phyloP scores from a whole-genome alignment of 2,888 invertebrate genomes.

The Platycheirus albimanus region DNA sequence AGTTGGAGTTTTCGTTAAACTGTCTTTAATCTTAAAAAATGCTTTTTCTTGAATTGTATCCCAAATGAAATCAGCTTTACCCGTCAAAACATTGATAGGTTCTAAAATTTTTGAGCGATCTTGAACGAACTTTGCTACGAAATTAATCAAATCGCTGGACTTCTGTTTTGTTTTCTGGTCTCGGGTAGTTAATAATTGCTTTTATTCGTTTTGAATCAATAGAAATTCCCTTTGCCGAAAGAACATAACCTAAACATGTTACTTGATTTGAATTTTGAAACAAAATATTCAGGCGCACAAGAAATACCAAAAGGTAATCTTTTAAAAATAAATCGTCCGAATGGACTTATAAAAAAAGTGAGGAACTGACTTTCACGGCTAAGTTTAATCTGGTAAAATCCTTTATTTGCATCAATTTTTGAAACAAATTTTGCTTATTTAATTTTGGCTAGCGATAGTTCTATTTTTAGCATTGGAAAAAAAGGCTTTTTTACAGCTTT shows the following conservation, averaged over 20 bases:
- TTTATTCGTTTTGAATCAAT: not conserved
- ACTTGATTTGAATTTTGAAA: not conserved
- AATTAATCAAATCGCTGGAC: not conserved
- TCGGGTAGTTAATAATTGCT: not conserved
- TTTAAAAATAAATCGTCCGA: conserved; percentile 4
- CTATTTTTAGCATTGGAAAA: not conserved
- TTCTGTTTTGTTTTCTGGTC: conserved; percentile 5
- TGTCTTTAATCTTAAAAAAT: not conserved
- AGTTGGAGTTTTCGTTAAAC: not conserved
- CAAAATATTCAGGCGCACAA: not conserved
- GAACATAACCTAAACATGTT: not conserved
- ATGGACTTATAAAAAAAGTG: not conserved
- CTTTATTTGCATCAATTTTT: not conserved
- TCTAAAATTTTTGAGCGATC: too few relatives aligned
- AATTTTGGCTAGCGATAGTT: not conserved
- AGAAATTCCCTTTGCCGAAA: not conserved
- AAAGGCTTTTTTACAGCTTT: not conserved
- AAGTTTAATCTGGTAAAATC: conserved; percentile 1
- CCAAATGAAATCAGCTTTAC: not conserved
- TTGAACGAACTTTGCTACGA: too few relatives aligned
- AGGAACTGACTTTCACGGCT: not conserved
- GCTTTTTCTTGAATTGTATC: not conserved
- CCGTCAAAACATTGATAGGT: not conserved
- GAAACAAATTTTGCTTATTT: not conserved
- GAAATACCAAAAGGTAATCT: conserved; percentile 9